These are phyloP conservation scores for Conops quadrifasciatus DNA, from an alignment of 2,888 invertebrate species.

Conservation along the genomic window DNA sequence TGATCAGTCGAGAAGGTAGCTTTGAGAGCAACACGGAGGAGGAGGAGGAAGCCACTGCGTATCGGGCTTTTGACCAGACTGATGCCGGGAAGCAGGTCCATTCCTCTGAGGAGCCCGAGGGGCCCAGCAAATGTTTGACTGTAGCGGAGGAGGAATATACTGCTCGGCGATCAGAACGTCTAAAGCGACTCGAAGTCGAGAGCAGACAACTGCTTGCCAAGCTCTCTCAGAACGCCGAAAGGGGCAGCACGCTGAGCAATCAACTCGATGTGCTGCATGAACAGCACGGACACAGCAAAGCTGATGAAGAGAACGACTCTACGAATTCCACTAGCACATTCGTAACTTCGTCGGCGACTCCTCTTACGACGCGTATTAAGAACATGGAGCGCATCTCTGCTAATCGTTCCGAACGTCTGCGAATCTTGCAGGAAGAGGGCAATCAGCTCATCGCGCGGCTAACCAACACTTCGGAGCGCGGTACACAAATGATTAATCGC, in stretches of 20 bases:
- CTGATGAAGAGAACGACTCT: constrained; percentile 16
- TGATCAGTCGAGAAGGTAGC: constrained; percentile 59
- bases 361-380: constrained; percentile 51
- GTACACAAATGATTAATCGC: constrained; percentile 58
- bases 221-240: constrained; percentile 53
- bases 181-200: constrained; percentile 77
- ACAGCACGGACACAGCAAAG: constrained; percentile 45
- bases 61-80: neutral
- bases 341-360: neutral
- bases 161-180: constrained; percentile 53
- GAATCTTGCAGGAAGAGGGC: constrained; percentile 81
- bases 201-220: constrained; percentile 73
- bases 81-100: neutral
- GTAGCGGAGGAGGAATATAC: constrained; percentile 57
- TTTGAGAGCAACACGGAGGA: constrained; percentile 61
- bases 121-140: constrained; percentile 47
- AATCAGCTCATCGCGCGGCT: constrained; percentile 71
- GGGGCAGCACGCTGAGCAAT: constrained; percentile 51
- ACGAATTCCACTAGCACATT: neutral
- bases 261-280: constrained; percentile 59
- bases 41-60: constrained; percentile 27
- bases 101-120: constrained; percentile 24
- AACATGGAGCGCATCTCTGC: constrained; percentile 58
- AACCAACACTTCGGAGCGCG: constrained; percentile 57
- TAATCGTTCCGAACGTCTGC: constrained; percentile 57